These are phyloP conservation scores for Parus major DNA, from an alignment of 2,113 vertebrate species.

Conservation along the genomic window DNA sequence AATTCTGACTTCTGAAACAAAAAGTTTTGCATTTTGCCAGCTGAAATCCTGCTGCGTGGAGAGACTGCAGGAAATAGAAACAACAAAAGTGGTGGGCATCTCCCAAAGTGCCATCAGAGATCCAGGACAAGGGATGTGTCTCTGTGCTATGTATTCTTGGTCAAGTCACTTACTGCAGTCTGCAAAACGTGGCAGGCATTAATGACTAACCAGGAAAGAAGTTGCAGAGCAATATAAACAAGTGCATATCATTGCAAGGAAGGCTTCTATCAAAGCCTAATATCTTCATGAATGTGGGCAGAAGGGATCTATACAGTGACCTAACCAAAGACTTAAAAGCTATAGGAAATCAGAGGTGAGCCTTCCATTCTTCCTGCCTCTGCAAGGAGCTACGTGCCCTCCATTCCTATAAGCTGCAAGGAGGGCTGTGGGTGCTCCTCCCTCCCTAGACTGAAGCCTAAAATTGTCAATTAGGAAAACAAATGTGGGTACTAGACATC, in stretches of 20 bases:
- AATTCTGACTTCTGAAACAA: background rate
- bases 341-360: background rate
- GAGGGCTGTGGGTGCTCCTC: background rate
- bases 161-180: background rate
- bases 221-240: background rate
- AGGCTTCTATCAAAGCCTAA: background rate
- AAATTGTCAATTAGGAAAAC: slow-evolving; percentile 41
- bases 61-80: background rate
- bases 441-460: background rate
- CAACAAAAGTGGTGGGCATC: fast-evolving
- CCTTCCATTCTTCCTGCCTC: background rate
- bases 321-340: background rate
- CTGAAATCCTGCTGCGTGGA: background rate
- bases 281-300: background rate
- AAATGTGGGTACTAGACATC: slow-evolving; percentile 35
- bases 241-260: background rate
- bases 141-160: background rate
- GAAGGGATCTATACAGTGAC: background rate
- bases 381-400: background rate
- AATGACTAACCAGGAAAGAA: background rate
- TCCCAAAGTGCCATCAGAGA: background rate
- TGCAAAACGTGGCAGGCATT: background rate
- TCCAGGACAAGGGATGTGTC: background rate
- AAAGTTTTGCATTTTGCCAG: background rate
- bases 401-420: background rate